Conservation (phyloP, 2,888 invertebrate species). For the Lithophane socia region DNA sequence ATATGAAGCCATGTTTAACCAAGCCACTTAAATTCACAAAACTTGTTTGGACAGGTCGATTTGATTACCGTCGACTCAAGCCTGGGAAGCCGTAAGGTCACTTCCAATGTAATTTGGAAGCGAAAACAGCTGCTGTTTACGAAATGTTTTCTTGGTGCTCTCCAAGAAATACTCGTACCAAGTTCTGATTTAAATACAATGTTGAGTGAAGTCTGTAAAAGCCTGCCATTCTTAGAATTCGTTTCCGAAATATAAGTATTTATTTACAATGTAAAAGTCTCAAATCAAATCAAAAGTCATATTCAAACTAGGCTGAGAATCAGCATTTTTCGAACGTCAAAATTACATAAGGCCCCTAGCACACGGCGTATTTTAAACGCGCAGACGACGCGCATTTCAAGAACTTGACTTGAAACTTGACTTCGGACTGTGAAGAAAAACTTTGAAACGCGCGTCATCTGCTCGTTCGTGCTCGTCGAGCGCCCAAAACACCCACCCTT, state of each 20-base stretch:
- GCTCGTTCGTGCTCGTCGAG: no score
- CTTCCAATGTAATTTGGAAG: background rate
- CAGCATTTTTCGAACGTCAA: no score
- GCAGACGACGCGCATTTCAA: no score
- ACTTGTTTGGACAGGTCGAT: conserved; percentile 18
- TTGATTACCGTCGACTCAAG: background rate
- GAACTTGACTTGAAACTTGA: no score
- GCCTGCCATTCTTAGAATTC: background rate
- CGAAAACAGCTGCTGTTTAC: background rate
- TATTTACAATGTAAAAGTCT: background rate
- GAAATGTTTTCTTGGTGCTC: no score
- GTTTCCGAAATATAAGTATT: background rate
- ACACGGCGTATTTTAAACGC: no score
- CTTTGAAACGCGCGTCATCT: no score
- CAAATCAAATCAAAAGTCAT: no score
- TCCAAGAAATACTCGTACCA: background rate
- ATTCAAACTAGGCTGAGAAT: no score
- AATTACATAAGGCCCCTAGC: no score
- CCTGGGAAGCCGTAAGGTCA: background rate
- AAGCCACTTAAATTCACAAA: conserved; percentile 13
- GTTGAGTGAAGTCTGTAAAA: background rate
- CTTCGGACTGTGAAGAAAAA: no score
- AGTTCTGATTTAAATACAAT: background rate
- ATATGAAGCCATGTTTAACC: background rate
- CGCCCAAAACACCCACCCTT: no score